Base-by-base conservation (phyloP, 2,113 vertebrate genomes). In the Opisthocomus hoazin region DNA sequence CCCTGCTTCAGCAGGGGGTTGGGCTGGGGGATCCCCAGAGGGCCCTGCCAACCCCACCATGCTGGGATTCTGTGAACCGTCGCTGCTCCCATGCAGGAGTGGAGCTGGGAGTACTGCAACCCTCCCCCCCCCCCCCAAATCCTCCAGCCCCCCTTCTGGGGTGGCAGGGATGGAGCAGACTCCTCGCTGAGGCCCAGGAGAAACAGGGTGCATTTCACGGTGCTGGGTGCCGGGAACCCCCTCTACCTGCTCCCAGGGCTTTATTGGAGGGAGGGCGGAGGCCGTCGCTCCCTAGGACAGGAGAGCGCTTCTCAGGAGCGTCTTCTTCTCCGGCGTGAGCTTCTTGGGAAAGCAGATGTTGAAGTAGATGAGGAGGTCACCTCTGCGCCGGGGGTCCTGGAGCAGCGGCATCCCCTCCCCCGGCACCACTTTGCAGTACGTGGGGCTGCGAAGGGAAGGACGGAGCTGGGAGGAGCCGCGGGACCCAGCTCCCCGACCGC, bases 391-490 rank as follows among this genome's bases (percentile, higher is more conserved):
- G 24, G 98, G 98, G 87, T 98, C 97, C 54, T 96, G 84, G 10
- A 91, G 88, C 85, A 99, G 87, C 0, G 99, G 99, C 99, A 99
- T 99, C 80, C 99, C 99, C 93, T 99, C 99, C 65, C 98, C 98
- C 0, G 97, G 97, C 83, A 99, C 98, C 84, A 98, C 94, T 74
- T 99, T 99, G 51, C 91, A 98, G 97, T 99, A 99, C 30, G 96
- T 96, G 64, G 98, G 99, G 95, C 99, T 99, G 96, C 21, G 66
- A 75, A 70, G 43, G 11, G 75, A 83, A 51, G 32, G 37, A 60
- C 32, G 69, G 26, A 23, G 69, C 37, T 89, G 64, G 70, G 7
- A 43, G 51, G 36, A 21, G 41, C 57, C 0, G 0, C 1, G 6
- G 61, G 18, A 19, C n/a, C n/a, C n/a, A n/a, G n/a, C n/a, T n/a